Evolutionary conservation across 1,140 invertebrate species (phyloP).

Genomic region (Trinorchestia longiramus): DNA sequence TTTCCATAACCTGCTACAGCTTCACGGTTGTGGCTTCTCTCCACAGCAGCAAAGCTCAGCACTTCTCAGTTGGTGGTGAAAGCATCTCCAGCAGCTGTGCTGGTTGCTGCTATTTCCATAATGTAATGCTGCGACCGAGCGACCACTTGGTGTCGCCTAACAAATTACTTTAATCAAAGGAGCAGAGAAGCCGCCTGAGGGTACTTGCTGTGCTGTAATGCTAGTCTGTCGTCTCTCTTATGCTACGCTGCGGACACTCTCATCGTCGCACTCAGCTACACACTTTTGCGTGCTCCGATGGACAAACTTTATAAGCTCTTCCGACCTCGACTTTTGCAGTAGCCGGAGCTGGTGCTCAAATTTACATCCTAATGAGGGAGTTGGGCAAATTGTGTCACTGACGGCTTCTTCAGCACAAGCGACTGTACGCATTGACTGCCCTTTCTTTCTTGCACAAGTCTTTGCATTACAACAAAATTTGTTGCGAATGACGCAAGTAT

Average conservation of each 20-base stretch:
- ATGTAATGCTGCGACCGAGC: neutral
- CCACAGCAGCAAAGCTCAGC: neutral
- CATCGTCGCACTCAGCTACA: neutral
- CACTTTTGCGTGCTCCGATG: neutral
- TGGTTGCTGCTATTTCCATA: neutral
- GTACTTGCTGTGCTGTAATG: neutral
- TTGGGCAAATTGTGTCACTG: neutral
- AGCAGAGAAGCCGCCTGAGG: neutral
- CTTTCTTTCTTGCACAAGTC: neutral
- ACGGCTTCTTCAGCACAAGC: neutral
- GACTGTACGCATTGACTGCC: neutral
- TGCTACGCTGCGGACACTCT: neutral
- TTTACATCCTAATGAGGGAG: neutral
- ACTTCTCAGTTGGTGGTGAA: neutral
- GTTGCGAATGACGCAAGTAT: neutral
- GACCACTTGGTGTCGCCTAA: neutral
- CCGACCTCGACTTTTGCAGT: neutral
- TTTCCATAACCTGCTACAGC: neutral
- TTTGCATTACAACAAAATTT: neutral
- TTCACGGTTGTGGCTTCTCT: too few relatives aligned
- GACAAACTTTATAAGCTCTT: neutral
- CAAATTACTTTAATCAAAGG: neutral
- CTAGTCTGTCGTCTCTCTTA: neutral
- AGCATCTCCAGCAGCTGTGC: neutral
- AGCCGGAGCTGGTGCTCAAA: neutral